Conservation (phyloP, 2,888 invertebrate species). For the Temnothorax ravouxi region DNA sequence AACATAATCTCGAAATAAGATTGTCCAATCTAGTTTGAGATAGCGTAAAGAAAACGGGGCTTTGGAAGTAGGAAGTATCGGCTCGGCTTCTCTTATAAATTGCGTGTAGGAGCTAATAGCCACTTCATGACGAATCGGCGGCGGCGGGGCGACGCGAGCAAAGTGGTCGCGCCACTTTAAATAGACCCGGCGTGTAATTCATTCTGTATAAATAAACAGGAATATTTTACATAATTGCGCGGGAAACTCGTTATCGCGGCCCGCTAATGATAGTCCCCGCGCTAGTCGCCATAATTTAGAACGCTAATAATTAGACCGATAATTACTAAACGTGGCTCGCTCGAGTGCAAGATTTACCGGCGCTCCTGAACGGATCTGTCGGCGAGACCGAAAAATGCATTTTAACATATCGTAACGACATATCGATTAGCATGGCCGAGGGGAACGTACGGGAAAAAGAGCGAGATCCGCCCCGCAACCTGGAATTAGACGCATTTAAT, state of each 20-base stretch:
- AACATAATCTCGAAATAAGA: constrained; percentile 11
- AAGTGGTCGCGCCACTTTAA: constrained; percentile 48
- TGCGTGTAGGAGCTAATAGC: constrained; percentile 28
- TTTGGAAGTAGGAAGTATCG: not conserved
- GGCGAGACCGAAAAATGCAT: constrained; percentile 39
- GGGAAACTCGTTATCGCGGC: constrained; percentile 48
- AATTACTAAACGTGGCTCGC: constrained; percentile 34
- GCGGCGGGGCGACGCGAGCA: constrained; percentile 8
- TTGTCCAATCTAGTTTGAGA: constrained; percentile 47
- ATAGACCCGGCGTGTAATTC: constrained; percentile 33
- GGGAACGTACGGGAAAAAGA: not conserved
- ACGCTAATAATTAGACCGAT: constrained; percentile 47
- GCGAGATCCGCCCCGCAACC: constrained; percentile 34
- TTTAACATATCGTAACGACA: constrained; percentile 48
- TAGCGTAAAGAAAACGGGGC: constrained; percentile 22
- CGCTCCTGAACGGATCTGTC: constrained; percentile 37
- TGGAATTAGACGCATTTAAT: constrained; percentile 47
- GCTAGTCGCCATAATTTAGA: constrained; percentile 35
- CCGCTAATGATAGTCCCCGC: constrained; percentile 24
- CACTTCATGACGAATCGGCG: constrained; percentile 35
- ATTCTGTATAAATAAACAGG: constrained; percentile 46
- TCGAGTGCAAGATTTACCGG: constrained; percentile 29
- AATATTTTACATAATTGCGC: constrained; percentile 52
- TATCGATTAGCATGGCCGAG: constrained; percentile 29
- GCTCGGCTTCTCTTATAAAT: constrained; percentile 24